Evolutionary conservation across 1,140 invertebrate species (phyloP).

Genomic region (Conus betulinus): DNA sequence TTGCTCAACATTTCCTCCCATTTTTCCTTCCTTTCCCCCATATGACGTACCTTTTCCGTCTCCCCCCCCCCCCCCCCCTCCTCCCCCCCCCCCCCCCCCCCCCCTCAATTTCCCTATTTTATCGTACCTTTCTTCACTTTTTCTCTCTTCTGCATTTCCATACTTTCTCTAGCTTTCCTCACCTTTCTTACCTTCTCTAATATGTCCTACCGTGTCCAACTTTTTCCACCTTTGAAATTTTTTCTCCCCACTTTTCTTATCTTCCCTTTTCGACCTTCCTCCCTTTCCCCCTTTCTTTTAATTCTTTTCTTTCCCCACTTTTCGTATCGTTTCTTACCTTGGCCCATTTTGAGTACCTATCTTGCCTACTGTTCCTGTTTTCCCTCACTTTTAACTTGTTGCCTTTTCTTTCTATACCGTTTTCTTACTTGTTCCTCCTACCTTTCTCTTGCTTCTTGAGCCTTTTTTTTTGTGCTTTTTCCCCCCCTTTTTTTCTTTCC

Average conservation of each 20-base stretch:
- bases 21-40: no score
- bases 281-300: background rate
- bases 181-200: no score
- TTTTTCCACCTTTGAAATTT: no score
- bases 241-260: background rate
- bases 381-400: no score
- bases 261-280: background rate
- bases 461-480: background rate
- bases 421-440: background rate
- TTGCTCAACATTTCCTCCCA: no score
- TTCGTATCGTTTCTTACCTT: background rate
- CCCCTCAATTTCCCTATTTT: background rate
- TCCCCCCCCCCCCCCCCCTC: no score
- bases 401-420: no score
- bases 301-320: background rate
- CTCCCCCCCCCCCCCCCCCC: no score
- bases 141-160: background rate
- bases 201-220: no score
- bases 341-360: no score
- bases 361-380: no score
- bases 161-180: background rate
- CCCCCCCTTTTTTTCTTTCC: background rate
- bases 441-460: background rate
- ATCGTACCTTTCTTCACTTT: background rate
- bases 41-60: no score